A percentile compares a stretch with the other conserved stretches of the same genome.
These are phyloP conservation scores for Rhinatrema bivittatum DNA, from an alignment of 2,797 vertebrate species.

Conservation along the genomic window DNA sequence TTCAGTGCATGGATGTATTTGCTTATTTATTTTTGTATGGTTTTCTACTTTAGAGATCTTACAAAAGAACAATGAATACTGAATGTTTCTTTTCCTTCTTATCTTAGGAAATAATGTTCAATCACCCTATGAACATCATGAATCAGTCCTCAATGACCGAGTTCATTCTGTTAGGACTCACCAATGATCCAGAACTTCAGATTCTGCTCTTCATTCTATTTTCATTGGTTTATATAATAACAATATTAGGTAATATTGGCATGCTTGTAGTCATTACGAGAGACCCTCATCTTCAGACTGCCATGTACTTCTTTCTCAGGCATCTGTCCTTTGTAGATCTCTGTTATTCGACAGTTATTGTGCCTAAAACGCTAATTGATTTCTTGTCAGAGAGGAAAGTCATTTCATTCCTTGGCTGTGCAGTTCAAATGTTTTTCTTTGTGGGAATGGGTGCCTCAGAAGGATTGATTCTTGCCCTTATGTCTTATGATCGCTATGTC, in stretches of 20 bases:
- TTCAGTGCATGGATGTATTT: too few species aligned
- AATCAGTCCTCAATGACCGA: too few species aligned
- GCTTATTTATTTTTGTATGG: too few species aligned
- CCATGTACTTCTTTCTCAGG: slow-evolving; percentile 6
- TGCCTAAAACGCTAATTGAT: slow-evolving; percentile 5
- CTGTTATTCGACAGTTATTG: slow-evolving; percentile 2
- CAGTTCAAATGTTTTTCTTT: slow-evolving; percentile 2
- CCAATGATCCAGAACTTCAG: neutral
- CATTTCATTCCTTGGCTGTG: neutral
- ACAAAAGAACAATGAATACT: too few species aligned
- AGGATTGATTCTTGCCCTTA: slow-evolving; percentile 7
- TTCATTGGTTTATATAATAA: neutral
- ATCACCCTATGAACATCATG: too few species aligned
- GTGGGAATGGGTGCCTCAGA: slow-evolving; percentile 8
- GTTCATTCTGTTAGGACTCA: slow-evolving; percentile 4
- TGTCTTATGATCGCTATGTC: slow-evolving; percentile 8
- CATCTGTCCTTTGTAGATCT: slow-evolving; percentile 4
- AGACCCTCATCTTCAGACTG: neutral
- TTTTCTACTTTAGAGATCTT: too few species aligned
- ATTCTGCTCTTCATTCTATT: neutral
- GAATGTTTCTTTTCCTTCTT: too few species aligned
- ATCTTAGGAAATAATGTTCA: too few species aligned
- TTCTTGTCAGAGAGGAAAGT: neutral
- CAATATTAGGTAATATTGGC: slow-evolving; percentile 1
- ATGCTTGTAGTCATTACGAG: neutral